Percentiles rank a stretch among this genome's conserved stretches.
Conservation (phyloP, 2,888 invertebrate species). For the Cataglyphis cursor region DNA sequence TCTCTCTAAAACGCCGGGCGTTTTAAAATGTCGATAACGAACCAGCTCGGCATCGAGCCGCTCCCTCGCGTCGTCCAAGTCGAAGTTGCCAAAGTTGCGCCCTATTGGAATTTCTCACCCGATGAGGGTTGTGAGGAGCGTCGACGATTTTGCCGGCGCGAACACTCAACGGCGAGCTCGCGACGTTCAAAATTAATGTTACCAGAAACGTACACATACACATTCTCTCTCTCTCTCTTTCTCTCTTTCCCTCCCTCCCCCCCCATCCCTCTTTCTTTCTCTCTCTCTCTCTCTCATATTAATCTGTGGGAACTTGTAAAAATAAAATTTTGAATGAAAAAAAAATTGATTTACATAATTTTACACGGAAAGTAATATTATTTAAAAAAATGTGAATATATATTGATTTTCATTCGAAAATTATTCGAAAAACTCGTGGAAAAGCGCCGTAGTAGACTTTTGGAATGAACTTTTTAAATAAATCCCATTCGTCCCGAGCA, state of each 20-base stretch:
- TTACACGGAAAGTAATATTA: background rate
- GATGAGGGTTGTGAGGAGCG: conserved; percentile 3
- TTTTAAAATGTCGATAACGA: conserved; percentile 57
- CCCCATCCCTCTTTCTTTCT: too few relatives aligned
- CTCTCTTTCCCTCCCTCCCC: background rate
- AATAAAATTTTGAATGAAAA: background rate
- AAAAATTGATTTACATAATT: background rate
- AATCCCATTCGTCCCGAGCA: conserved; percentile 15
- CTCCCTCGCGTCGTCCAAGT: conserved; percentile 16
- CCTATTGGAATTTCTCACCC: conserved; percentile 41
- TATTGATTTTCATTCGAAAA: background rate
- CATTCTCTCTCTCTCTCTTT: too few relatives aligned
- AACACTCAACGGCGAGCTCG: background rate
- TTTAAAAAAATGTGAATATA: background rate
- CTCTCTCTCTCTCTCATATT: too few relatives aligned
- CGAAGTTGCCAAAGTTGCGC: conserved; percentile 42
- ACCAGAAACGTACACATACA: background rate
- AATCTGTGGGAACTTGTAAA: background rate
- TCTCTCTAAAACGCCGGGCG: conserved; percentile 12
- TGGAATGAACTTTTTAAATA: background rate
- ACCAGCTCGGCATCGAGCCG: conserved; percentile 36
- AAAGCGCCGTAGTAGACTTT: background rate
- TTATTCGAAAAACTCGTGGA: background rate
- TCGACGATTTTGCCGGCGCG: background rate
- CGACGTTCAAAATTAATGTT: conserved; percentile 19